Evolutionary conservation across 2,797 vertebrate species (phyloP).

Genomic region (Ciconia nigra): DNA sequence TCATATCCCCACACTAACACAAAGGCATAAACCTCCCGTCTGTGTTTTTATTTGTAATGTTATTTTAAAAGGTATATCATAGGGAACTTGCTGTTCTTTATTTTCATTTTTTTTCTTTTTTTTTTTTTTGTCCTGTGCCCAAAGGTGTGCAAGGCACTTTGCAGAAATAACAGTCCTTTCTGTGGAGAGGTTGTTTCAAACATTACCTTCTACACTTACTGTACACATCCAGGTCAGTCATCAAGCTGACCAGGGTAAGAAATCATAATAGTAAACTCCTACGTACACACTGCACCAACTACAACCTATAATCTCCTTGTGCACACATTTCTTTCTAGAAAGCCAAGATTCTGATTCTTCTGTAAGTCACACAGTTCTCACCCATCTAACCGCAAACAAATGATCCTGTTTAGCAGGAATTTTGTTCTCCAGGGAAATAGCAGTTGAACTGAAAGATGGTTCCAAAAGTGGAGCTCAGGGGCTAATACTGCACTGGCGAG

Average conservation of each 20-base stretch:
- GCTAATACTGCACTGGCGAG: conserved; percentile 70
- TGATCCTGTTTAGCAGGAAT: conserved; percentile 36
- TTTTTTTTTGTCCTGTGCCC: neutral
- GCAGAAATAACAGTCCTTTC: neutral
- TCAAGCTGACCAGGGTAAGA: neutral
- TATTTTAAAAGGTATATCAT: neutral
- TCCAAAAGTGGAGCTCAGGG: conserved; percentile 67
- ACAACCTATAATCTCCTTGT: conserved; percentile 37
- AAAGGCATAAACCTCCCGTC: neutral
- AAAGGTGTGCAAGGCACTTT: conserved; percentile 33
- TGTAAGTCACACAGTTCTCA: conserved; percentile 47
- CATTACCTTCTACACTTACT: neutral
- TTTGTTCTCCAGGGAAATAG: conserved; percentile 47
- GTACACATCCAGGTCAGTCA: neutral
- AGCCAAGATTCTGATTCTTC: conserved; percentile 62
- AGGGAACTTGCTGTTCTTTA: neutral
- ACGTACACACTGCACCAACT: conserved; percentile 42
- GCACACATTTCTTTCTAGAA: conserved; percentile 53
- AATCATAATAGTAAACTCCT: conserved; percentile 32
- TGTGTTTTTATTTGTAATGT: neutral
- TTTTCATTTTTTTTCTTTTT: neutral
- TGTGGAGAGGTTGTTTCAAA: neutral
- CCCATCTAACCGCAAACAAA: conserved; percentile 48
- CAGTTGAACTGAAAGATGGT: conserved; percentile 52
- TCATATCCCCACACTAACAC: neutral